Base-by-base conservation (phyloP, 2,797 vertebrate species). In the Eulemur coronatus region DNA sequence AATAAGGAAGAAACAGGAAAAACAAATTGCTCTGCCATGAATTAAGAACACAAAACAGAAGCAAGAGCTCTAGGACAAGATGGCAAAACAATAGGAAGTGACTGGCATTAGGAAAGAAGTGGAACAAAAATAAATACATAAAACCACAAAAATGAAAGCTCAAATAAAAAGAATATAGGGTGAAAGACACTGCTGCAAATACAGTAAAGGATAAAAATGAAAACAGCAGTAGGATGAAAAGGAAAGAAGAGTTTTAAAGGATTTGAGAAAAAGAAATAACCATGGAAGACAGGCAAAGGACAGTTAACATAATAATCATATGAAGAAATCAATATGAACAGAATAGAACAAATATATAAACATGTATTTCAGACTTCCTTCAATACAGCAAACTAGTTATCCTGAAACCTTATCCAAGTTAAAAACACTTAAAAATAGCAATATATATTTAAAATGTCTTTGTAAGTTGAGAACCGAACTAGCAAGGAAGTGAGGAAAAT, bases 201-300 rank as follows among this genome's bases (percentile, higher is more conserved):
- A 95, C 24, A 72, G 13, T 43, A 81, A 65, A 87, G n/a, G 12
- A 28, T 73, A 86, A 69, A 94, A 73, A 79, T 50, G 26, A 92
- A 50, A 85, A 84, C 14, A 96, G 41, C 59, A 72, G n/a, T 72
- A 89, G 65, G 89, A 89, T 73, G 28, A 93, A 92, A 93, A 85
- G 65, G 85, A 73, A 89, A 52, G 10, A 84, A 30, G 33, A 72
- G 35, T 59, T 84, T 80, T 52, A 80, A 41, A 90, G 18, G 38
- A 63, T 55, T 26, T 90, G 22, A 82, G 50, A 35, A 89, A 92
- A 67, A 73, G 4, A 81, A 75, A 5, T 65, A 70, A 72, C n/a
- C 18, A 24, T n/a, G 38, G 10, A 17, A 93, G 55, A 63, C 30
- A 65, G 48, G 48, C 57, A 82, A 76, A 80, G 38, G 46, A 75